Percentiles rank a stretch among this genome's conserved stretches.
phyloP scores from a whole-genome alignment of 2,888 invertebrate species.

The Ophion costatus region DNA sequence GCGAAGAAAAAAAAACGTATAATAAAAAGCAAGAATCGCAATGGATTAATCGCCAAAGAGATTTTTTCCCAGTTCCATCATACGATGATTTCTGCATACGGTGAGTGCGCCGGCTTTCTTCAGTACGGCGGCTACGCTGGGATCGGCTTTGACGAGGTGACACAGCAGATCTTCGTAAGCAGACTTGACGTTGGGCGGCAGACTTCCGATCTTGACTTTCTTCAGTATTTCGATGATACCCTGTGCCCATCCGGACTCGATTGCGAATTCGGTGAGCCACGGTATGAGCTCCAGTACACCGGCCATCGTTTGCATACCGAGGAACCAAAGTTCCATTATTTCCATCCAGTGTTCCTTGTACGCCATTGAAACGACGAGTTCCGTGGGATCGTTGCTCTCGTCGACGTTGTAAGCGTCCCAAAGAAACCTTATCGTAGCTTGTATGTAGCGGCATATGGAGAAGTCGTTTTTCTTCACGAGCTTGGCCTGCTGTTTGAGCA shows the following conservation, averaged over 20 bases:
- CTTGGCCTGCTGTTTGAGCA: slow-evolving; percentile 93
- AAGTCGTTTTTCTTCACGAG: slow-evolving; percentile 95
- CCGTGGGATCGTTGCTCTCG: slow-evolving; percentile 92
- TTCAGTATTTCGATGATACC: slow-evolving; percentile 93
- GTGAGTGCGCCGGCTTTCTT: slow-evolving; percentile 93
- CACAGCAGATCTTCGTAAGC: slow-evolving; percentile 96
- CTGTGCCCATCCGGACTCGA: slow-evolving; percentile 97
- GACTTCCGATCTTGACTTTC: slow-evolving; percentile 92
- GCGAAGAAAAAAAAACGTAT: slow-evolving; percentile 50
- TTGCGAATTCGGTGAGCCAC: slow-evolving; percentile 95
- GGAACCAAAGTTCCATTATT: slow-evolving; percentile 95
- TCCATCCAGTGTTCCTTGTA: slow-evolving; percentile 96
- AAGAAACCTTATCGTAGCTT: slow-evolving; percentile 94
- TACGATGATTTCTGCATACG: slow-evolving; percentile 93
- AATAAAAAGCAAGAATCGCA: slow-evolving; percentile 46
- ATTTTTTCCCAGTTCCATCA: slow-evolving; percentile 95
- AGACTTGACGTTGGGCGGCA: slow-evolving; percentile 93
- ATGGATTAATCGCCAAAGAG: slow-evolving; percentile 91
- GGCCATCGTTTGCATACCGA: slow-evolving; percentile 97
- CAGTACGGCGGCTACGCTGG: slow-evolving; percentile 89
- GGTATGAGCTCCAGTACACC: slow-evolving; percentile 92
- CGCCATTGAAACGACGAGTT: slow-evolving; percentile 92
- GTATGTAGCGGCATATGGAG: slow-evolving; percentile 94
- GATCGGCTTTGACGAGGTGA: slow-evolving; percentile 92
- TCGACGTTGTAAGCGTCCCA: slow-evolving; percentile 97